phyloP scores from a whole-genome alignment of 2,888 invertebrate species.

The Melieria picta region DNA sequence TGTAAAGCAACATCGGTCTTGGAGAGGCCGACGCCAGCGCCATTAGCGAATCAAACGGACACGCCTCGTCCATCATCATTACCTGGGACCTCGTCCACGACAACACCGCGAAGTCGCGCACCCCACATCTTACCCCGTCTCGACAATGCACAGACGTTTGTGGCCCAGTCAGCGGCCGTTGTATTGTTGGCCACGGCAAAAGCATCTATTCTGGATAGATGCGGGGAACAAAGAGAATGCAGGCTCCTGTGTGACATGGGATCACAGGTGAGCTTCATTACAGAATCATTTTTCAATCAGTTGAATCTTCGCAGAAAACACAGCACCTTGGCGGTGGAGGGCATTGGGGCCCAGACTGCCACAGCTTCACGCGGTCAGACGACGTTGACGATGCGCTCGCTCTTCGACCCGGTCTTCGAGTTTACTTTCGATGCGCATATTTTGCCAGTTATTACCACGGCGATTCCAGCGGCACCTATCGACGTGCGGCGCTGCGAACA shows the following conservation, averaged over 20 bases:
- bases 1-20: not conserved
- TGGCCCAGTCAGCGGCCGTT: too few species aligned
- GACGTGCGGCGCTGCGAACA: conserved; percentile 16
- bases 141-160: not conserved
- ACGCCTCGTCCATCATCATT: not conserved
- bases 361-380: conserved; percentile 23
- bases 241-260: conserved; percentile 35
- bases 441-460: too few species aligned
- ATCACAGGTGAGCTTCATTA: conserved; percentile 36
- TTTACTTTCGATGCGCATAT: conserved; percentile 1
- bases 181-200: too few species aligned
- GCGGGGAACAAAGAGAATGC: conserved; percentile 6
- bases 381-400: conserved; percentile 7
- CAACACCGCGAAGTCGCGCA: not conserved
- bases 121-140: not conserved
- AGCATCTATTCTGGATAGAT: too few species aligned
- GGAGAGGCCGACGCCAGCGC: too few species aligned
- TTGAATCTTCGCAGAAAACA: conserved; percentile 27
- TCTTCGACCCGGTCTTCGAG: conserved; percentile 5
- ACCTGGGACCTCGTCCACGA: not conserved
- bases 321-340: conserved; percentile 9
- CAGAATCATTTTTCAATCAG: conserved; percentile 21
- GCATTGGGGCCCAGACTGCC: conserved; percentile 17
- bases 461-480: not conserved
- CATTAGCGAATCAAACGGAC: not conserved